These are phyloP conservation scores for Spermophilus dauricus DNA, from an alignment of 2,113 vertebrate genomes.

Conservation along the genomic window DNA sequence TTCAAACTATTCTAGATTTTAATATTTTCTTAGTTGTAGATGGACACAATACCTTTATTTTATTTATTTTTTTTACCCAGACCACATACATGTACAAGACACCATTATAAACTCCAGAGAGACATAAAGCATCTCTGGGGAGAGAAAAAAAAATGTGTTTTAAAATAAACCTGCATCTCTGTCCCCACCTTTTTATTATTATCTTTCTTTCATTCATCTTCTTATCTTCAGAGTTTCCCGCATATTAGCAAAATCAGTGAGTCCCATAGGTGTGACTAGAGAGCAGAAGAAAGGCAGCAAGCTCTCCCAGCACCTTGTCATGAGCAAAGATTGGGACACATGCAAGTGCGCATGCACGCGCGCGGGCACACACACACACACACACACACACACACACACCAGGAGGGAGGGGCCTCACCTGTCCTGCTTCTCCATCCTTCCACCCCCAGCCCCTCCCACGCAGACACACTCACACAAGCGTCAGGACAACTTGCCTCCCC, in stretches of 20 bases:
- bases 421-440: too few relatives aligned
- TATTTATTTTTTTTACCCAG: background rate
- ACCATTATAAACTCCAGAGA: background rate
- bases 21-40: too few relatives aligned
- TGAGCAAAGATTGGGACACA: background rate
- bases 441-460: background rate
- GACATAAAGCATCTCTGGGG: background rate
- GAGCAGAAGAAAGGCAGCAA: background rate
- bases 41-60: too few relatives aligned
- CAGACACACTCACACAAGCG: background rate
- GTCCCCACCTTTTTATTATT: background rate
- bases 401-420: background rate
- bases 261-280: background rate
- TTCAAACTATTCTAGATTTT: background rate
- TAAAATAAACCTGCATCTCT: slow-evolving; percentile 30
- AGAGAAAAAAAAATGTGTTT: background rate
- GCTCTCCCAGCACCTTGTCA: background rate
- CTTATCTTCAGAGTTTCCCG: slow-evolving; percentile 14
- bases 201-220: background rate
- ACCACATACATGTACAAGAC: background rate
- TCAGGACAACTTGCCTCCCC: background rate
- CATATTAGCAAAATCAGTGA: background rate
- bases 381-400: too few relatives aligned
- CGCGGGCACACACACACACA: too few relatives aligned
- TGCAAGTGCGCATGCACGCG: too few relatives aligned